Evolutionary conservation across 2,888 invertebrate species (phyloP).

Genomic region (Conops quadrifasciatus): DNA sequence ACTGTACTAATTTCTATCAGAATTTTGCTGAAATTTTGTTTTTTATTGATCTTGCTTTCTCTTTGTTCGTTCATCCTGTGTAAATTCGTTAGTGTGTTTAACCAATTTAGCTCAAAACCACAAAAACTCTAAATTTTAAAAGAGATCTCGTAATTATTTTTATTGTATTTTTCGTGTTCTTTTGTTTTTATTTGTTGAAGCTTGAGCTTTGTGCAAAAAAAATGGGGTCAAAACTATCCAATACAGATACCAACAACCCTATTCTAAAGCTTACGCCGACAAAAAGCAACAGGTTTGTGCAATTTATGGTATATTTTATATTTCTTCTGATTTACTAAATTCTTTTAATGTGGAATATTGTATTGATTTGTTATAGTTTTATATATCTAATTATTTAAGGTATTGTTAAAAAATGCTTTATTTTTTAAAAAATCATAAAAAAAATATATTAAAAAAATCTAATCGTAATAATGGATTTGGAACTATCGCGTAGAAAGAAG

Average conservation of each 20-base stretch:
- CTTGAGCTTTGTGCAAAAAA: constrained; percentile 20
- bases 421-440: no score
- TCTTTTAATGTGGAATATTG: not conserved
- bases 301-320: not conserved
- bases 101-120: not conserved
- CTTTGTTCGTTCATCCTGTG: not conserved
- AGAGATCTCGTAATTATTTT: no score
- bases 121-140: not conserved
- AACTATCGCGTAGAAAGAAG: no score
- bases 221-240: constrained; percentile 18
- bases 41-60: constrained; percentile 1
- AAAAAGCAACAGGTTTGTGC: constrained; percentile 19
- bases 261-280: not conserved
- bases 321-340: not conserved
- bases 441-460: no score
- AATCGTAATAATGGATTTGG: no score
- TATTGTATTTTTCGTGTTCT: no score
- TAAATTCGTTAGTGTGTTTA: not conserved
- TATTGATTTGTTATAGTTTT: no score
- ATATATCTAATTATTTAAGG: not conserved
- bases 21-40: not conserved
- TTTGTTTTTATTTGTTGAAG: not conserved
- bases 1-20: no score
- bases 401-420: not conserved
- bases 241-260: constrained; percentile 20